phyloP scores from a whole-genome alignment of 2,113 vertebrate genomes.

The Sardina pilchardus region DNA sequence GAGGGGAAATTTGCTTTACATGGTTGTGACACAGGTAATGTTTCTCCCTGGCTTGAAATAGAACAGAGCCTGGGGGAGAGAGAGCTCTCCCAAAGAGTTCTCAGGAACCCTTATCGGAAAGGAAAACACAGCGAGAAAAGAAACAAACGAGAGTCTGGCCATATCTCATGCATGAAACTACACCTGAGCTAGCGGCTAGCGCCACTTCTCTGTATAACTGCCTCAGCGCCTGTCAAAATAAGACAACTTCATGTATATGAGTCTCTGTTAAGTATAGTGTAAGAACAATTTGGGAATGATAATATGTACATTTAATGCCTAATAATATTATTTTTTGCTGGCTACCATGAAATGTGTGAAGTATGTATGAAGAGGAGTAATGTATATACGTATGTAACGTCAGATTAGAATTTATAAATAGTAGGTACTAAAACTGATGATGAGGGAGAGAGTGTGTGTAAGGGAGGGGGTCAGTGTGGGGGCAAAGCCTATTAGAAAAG shows the following conservation, averaged over 20 bases:
- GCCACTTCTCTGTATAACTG: background rate
- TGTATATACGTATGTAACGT: background rate
- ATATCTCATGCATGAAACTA: background rate
- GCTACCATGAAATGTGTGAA: background rate
- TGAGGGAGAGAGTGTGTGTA: background rate
- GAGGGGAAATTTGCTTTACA: constrained; percentile 21
- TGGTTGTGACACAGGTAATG: constrained; percentile 52
- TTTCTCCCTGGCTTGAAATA: constrained; percentile 45
- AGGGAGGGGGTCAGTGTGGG: constrained; percentile 12
- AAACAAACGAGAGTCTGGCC: background rate
- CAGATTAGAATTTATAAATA: background rate
- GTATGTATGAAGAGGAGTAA: background rate
- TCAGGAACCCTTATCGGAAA: constrained; percentile 14
- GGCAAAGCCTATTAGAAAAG: constrained; percentile 41
- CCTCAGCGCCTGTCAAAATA: background rate
- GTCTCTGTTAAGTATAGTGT: background rate
- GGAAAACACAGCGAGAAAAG: constrained; percentile 9
- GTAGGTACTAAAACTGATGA: background rate
- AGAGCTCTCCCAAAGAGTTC: constrained; percentile 8
- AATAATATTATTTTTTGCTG: background rate
- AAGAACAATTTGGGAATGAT: background rate
- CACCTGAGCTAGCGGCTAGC: background rate
- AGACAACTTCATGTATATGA: background rate
- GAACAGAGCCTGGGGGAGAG: constrained; percentile 26
- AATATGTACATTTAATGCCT: background rate